These are phyloP conservation scores for Myoxocephalus aenaeus DNA, from an alignment of 2,797 vertebrate species.

Conservation along the genomic window DNA sequence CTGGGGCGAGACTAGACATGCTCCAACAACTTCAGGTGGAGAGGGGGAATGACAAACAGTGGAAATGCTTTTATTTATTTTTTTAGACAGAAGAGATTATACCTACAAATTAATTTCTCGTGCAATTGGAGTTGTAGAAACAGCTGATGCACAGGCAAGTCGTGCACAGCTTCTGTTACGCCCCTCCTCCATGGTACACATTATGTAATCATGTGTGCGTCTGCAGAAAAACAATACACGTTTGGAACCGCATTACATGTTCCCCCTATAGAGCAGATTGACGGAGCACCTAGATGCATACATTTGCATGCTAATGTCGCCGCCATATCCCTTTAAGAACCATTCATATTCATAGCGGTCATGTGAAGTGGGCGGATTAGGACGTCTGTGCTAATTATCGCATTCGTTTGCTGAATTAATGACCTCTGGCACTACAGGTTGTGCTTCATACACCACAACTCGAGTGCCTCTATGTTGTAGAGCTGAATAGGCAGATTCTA, in stretches of 20 bases:
- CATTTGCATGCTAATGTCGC: slow-evolving; percentile 59
- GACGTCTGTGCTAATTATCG: slow-evolving; percentile 41
- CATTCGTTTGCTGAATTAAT: slow-evolving; percentile 45
- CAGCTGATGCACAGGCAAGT: not conserved
- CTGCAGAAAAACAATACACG: slow-evolving; percentile 11
- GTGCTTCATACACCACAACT: slow-evolving; percentile 29
- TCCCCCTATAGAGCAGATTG: slow-evolving; percentile 22
- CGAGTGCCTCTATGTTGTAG: not conserved
- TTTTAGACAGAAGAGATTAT: not conserved
- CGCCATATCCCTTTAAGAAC: slow-evolving; percentile 9
- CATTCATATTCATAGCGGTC: slow-evolving; percentile 26
- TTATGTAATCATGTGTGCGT: slow-evolving; percentile 11
- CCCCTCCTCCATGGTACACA: not conserved
- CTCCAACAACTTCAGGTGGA: not conserved
- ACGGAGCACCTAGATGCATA: slow-evolving; percentile 56
- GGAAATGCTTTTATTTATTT: not conserved
- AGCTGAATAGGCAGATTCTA: slow-evolving; percentile 29
- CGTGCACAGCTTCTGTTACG: not conserved
- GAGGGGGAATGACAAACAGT: no score
- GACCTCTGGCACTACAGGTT: slow-evolving; percentile 37
- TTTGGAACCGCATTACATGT: not conserved
- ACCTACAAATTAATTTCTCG: not conserved
- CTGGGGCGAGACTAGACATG: slow-evolving; percentile 7
- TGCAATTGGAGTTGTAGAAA: not conserved
- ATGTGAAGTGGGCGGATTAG: slow-evolving; percentile 31